These are phyloP conservation scores for Acrossocheilus fasciatus DNA, from an alignment of 2,797 vertebrate species.

Conservation along the genomic window DNA sequence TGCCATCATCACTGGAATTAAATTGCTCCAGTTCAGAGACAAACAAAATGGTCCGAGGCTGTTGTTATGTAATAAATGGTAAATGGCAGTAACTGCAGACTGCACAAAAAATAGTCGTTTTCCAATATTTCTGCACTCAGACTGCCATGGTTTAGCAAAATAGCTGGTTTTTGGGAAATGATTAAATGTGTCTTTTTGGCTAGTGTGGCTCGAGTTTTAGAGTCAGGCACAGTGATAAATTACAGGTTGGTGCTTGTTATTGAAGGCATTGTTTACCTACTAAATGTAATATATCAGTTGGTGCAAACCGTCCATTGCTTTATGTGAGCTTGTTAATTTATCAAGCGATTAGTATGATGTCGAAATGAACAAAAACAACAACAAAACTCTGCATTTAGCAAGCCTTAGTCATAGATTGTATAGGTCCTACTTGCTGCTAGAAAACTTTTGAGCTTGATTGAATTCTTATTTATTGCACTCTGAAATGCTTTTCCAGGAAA, in stretches of 20 bases:
- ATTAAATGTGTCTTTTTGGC: not conserved
- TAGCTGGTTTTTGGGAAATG: not conserved
- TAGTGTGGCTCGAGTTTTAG: not conserved
- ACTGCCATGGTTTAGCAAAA: not conserved
- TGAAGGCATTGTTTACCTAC: constrained; percentile 13
- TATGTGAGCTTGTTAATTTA: not conserved
- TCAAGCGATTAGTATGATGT: not conserved
- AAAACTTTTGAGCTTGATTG: constrained; percentile 9
- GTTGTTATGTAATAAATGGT: constrained; percentile 4
- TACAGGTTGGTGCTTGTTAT: not conserved
- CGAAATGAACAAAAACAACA: not conserved
- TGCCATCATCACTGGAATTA: not conserved
- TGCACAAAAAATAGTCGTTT: not conserved
- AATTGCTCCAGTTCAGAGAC: constrained; percentile 17
- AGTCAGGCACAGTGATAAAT: not conserved
- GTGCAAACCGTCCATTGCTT: not conserved
- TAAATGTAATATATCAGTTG: not conserved
- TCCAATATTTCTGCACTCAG: not conserved
- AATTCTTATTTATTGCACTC: not conserved
- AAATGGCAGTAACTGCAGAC: not conserved
- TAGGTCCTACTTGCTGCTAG: not conserved
- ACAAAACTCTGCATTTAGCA: not conserved
- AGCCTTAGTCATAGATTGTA: not conserved
- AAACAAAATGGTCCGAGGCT: not conserved
- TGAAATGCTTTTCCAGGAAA: not conserved